These are phyloP conservation scores for Amazona guildingii DNA, from an alignment of 2,113 vertebrate species.

Conservation along the genomic window DNA sequence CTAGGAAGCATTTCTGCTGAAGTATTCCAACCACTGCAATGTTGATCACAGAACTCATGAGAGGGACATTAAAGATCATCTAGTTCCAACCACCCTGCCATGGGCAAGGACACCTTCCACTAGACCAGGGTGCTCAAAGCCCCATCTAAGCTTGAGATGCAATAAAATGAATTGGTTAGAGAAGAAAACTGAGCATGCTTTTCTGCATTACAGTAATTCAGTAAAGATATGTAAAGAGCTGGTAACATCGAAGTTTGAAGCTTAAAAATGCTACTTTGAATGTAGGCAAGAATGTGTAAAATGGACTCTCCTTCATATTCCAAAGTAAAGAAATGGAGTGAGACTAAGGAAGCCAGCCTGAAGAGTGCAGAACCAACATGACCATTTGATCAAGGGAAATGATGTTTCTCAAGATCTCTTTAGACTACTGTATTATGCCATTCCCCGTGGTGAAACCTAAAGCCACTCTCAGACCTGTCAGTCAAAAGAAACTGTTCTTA, in stretches of 20 bases:
- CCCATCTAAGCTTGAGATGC: not conserved
- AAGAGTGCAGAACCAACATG: not conserved
- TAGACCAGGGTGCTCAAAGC: not conserved
- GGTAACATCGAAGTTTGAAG: not conserved
- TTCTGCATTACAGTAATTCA: not conserved
- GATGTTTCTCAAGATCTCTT: not conserved
- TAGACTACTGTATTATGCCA: not conserved
- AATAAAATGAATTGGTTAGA: not conserved
- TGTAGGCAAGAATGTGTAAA: not conserved
- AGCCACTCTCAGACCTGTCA: not conserved
- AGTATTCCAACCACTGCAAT: not conserved
- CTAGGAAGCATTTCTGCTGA: not conserved
- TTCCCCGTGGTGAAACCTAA: not conserved
- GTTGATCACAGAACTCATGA: not conserved
- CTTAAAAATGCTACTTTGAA: not conserved
- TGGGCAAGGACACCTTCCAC: not conserved
- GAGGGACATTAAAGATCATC: not conserved
- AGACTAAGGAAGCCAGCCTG: not conserved
- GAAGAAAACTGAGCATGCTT: not conserved
- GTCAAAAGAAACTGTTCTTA: not conserved
- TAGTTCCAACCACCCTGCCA: not conserved
- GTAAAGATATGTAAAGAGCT: not conserved
- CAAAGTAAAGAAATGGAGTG: not conserved
- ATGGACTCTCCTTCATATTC: not conserved
- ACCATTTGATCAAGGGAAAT: not conserved